phyloP scores from a whole-genome alignment of 1,140 invertebrate species.

The Papilio aristodemus region DNA sequence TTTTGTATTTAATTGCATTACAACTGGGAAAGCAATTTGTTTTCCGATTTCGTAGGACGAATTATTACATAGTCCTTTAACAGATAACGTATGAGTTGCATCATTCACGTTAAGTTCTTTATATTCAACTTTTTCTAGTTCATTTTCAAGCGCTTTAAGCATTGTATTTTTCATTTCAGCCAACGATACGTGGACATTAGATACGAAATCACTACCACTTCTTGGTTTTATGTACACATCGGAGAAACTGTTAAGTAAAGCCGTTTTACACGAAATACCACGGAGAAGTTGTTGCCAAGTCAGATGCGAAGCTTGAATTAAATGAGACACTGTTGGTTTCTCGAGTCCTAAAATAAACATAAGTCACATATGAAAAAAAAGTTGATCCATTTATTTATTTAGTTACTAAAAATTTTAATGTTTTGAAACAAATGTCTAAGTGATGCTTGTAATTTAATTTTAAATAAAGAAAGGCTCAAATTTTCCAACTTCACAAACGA shows the following conservation, averaged over 20 bases:
- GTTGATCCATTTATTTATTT: too few species aligned
- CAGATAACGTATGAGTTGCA: conserved; percentile 55
- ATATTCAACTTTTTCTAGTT: conserved; percentile 50
- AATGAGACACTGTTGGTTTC: conserved; percentile 81
- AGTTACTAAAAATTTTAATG: too few species aligned
- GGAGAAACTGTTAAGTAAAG: conserved; percentile 82
- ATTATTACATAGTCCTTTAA: conserved; percentile 59
- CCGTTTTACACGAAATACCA: conserved; percentile 79
- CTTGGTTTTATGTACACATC: conserved; percentile 87
- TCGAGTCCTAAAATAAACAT: conserved; percentile 73
- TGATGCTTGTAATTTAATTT: too few species aligned
- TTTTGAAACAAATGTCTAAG: too few species aligned
- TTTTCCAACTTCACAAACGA: too few species aligned
- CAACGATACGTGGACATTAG: conserved; percentile 58
- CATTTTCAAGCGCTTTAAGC: conserved; percentile 61
- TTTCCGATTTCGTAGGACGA: conserved; percentile 55
- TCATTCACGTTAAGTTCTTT: conserved; percentile 32
- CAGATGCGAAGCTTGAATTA: conserved; percentile 84
- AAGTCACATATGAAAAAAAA: not conserved
- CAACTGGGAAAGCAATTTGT: conserved; percentile 52
- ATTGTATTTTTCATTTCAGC: conserved; percentile 76
- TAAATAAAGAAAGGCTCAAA: too few species aligned
- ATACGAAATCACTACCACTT: conserved; percentile 78
- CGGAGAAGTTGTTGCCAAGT: conserved; percentile 83
- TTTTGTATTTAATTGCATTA: conserved; percentile 41